These are phyloP conservation scores for Anagrus nilaparvatae DNA, from an alignment of 1,140 invertebrate species.

Conservation along the genomic window DNA sequence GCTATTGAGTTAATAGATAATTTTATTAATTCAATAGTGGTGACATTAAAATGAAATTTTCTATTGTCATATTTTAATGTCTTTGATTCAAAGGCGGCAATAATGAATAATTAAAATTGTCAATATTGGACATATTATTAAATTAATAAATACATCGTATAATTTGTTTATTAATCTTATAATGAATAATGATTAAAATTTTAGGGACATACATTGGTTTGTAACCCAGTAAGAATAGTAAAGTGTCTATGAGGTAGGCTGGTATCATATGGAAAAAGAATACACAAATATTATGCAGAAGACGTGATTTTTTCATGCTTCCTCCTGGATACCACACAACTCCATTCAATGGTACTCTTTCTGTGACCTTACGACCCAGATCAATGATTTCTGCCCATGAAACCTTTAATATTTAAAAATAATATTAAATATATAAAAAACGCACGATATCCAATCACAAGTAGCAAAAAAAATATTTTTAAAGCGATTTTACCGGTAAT, in stretches of 20 bases:
- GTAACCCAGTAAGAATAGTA: conserved; percentile 65
- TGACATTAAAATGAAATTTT: too few relatives aligned
- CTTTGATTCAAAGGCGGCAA: too few relatives aligned
- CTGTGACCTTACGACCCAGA: conserved; percentile 65
- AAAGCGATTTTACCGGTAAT: too few relatives aligned
- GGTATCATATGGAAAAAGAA: conserved; percentile 78
- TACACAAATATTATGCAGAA: conserved; percentile 67
- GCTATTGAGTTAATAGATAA: too few relatives aligned
- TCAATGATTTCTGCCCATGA: conserved; percentile 75
- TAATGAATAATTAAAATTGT: too few relatives aligned
- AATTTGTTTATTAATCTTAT: neutral
- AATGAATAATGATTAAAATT: neutral
- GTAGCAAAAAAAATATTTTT: too few relatives aligned
- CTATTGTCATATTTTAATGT: too few relatives aligned
- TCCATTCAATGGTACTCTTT: conserved; percentile 64
- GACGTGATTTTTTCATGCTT: conserved; percentile 71
- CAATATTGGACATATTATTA: too few relatives aligned
- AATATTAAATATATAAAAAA: neutral
- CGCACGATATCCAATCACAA: too few relatives aligned
- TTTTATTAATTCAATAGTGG: too few relatives aligned
- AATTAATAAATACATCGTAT: too few relatives aligned
- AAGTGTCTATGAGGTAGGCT: conserved; percentile 66
- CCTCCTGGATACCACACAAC: conserved; percentile 83
- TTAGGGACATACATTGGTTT: conserved; percentile 72
- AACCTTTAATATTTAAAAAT: conserved; percentile 53